phyloP scores from a whole-genome alignment of 2,888 invertebrate genomes.

The Sthenelais limicola region DNA sequence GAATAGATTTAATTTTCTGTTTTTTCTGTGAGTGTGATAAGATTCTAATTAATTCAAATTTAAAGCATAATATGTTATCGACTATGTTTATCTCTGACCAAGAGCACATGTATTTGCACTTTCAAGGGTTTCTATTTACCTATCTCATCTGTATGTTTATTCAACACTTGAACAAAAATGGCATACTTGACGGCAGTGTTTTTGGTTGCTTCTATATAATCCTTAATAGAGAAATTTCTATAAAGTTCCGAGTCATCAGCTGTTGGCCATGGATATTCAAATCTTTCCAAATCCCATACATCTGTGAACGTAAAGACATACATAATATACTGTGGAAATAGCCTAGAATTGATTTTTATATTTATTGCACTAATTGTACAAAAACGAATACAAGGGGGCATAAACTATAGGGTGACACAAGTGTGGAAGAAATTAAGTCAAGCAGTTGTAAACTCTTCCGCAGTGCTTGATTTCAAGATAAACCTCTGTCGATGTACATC shows the following conservation, averaged over 20 bases:
- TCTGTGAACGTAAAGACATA: constrained; percentile 48
- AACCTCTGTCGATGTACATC: too few relatives aligned
- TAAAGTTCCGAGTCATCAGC: constrained; percentile 48
- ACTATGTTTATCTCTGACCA: too few relatives aligned
- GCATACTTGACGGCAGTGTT: constrained; percentile 54
- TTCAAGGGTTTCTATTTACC: constrained; percentile 45
- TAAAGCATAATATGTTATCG: too few relatives aligned
- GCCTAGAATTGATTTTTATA: neutral
- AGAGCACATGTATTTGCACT: neutral
- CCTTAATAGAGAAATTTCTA: constrained; percentile 50
- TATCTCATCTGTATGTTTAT: constrained; percentile 54
- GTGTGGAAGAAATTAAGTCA: too few relatives aligned
- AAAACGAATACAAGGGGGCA: too few relatives aligned
- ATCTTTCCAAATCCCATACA: constrained; percentile 56
- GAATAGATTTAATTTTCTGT: neutral
- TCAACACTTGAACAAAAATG: constrained; percentile 57
- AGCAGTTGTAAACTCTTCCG: too few relatives aligned
- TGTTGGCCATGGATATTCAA: constrained; percentile 57
- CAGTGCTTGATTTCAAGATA: too few relatives aligned
- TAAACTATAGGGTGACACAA: too few relatives aligned
- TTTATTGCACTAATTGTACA: too few relatives aligned
- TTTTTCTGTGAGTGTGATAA: neutral
- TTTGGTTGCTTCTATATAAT: constrained; percentile 47
- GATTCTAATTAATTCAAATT: neutral
- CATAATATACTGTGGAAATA: neutral